These are phyloP conservation scores for Numenius arquata DNA, from an alignment of 2,113 vertebrate species.

Conservation along the genomic window DNA sequence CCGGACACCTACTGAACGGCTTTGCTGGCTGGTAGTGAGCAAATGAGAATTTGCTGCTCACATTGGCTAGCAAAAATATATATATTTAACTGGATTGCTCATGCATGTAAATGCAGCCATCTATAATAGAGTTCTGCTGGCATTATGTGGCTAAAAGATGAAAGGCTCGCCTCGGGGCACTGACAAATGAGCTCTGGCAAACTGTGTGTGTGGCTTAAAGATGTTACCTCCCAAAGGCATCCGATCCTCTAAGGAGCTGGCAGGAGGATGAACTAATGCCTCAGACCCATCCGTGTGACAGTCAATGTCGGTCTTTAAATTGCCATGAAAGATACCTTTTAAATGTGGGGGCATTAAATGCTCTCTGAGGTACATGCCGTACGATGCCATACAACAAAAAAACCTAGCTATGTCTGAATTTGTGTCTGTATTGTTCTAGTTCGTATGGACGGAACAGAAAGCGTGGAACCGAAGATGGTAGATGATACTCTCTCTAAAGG, in stretches of 20 bases:
- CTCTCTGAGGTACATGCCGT: neutral
- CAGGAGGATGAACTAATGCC: neutral
- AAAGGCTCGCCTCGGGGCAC: conserved; percentile 40
- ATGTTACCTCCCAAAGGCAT: neutral
- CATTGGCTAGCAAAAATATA: neutral
- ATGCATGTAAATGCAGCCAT: conserved; percentile 34
- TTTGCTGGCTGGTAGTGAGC: neutral
- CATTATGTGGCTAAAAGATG: conserved; percentile 17
- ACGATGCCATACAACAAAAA: neutral
- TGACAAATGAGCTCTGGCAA: conserved; percentile 44
- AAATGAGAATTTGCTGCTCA: neutral
- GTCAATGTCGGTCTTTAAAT: neutral
- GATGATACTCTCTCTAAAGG: neutral
- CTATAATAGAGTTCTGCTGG: neutral
- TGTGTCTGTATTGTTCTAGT: neutral
- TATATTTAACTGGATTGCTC: conserved; percentile 18
- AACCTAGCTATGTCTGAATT: neutral
- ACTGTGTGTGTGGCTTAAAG: neutral
- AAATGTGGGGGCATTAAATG: neutral
- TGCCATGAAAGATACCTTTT: neutral
- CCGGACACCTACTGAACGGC: neutral
- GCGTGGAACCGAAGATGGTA: neutral
- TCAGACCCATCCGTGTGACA: neutral
- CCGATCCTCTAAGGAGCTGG: neutral
- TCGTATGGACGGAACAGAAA: neutral